Evolutionary conservation across 2,113 vertebrate species (phyloP).

Genomic region (Bufo gargarizans): DNA sequence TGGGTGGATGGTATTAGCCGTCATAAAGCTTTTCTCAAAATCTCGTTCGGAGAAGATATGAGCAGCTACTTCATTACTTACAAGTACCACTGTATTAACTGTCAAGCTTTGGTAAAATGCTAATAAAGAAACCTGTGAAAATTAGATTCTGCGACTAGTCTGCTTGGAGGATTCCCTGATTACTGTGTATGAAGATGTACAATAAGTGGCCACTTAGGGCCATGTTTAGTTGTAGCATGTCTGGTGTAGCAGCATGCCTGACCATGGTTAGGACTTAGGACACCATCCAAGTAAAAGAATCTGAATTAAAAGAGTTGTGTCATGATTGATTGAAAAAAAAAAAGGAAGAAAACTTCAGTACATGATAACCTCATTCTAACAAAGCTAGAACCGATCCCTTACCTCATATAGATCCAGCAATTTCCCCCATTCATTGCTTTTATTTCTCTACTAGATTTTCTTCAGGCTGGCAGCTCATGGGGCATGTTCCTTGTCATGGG

Average conservation of each 20-base stretch:
- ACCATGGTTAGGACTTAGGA: not conserved
- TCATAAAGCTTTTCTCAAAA: conserved; percentile 37
- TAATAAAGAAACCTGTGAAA: conserved; percentile 28
- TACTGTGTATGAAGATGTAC: not conserved
- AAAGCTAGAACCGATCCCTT: too few species aligned
- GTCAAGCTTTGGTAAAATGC: conserved; percentile 27
- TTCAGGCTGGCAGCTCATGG: too few species aligned
- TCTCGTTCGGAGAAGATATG: conserved; percentile 1
- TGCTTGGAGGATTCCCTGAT: not conserved
- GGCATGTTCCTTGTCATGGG: too few species aligned
- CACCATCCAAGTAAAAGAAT: not conserved
- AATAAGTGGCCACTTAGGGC: not conserved
- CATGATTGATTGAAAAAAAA: too few species aligned
- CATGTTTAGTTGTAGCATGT: not conserved
- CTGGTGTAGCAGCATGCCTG: not conserved
- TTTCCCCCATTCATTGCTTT: too few species aligned
- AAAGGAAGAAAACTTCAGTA: too few species aligned
- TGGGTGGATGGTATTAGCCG: conserved; percentile 18
- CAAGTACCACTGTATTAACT: conserved; percentile 22
- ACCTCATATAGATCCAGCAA: too few species aligned
- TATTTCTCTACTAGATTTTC: too few species aligned
- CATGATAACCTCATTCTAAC: too few species aligned
- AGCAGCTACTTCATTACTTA: conserved; percentile 36
- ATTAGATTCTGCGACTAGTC: conserved; percentile 2
- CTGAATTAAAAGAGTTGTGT: not conserved